Base-by-base conservation (phyloP, 2,797 vertebrate species). In the Allobates femoralis region DNA sequence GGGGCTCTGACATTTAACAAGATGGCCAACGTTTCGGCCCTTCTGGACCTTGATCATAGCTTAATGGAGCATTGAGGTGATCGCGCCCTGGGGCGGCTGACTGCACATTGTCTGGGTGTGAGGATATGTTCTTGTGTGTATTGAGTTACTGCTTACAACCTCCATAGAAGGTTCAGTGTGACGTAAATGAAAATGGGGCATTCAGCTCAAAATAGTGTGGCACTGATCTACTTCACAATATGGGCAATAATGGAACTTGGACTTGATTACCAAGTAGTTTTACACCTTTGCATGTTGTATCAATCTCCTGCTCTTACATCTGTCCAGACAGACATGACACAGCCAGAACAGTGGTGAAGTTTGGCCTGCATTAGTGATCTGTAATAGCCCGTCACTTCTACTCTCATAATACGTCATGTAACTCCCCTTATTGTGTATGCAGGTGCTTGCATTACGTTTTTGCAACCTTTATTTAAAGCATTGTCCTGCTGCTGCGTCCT, bases 381-480 rank as follows among this genome's bases (percentile, higher is more conserved):
- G 69, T 74, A 50, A 74, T 74, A 46, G 46, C 69, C 69, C 50
- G 69, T 37, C 69, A 46, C 26, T 37, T 74, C 11, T 74, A 7
- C 69, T 2, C 69, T 74, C 37, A 26, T 50, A 50, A 74, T 46
- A 37, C 8, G 23, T 74, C 50, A 26, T 74, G 11, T 50, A 74
- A 74, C 37, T 46, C n/a, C 71, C 12, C 37, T 74, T n/a, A 46
- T 74, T 74, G 26, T 74, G 23, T 16, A 50, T 26, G 71, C 41
- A 50, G 71, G 71, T 50, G 71, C 71, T 74, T 50, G 71, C 26
- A 15, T 74, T 23, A n/a, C n/a, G 26, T 74, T 74, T 50, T 26
- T 50, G 37, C 37, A 74, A 74, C 71, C 71, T n/a, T 26, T 74
- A 74, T 74, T 50, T 74, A 50, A 74, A 46, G 71, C 71, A 50